Percentiles rank a stretch among this genome's conserved stretches.
phyloP scores from a whole-genome alignment of 1,140 invertebrate genomes.

The Eupeodes corollae region DNA sequence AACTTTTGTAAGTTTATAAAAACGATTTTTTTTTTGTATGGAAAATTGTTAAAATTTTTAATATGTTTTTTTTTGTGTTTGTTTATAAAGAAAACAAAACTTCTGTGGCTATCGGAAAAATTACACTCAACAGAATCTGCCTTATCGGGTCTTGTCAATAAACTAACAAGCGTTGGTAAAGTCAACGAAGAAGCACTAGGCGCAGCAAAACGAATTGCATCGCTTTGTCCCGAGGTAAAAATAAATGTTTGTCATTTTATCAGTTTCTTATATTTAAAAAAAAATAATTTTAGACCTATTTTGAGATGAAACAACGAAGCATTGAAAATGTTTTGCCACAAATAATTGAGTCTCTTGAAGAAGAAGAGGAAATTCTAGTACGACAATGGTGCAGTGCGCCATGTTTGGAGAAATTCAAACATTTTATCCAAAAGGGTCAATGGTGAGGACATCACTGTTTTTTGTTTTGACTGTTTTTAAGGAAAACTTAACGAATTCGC shows the following conservation, averaged over 20 bases:
- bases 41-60: not conserved
- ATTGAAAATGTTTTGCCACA: conserved; percentile 44
- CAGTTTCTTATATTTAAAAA: conserved; percentile 11
- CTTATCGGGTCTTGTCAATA: conserved; percentile 19
- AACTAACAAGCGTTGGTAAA: conserved; percentile 15
- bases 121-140: conserved; percentile 18
- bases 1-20: conserved; percentile 42
- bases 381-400: conserved; percentile 55
- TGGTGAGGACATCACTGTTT: no score
- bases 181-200: conserved; percentile 20
- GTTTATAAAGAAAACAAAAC: conserved; percentile 18
- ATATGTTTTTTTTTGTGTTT: not conserved
- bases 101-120: conserved; percentile 25
- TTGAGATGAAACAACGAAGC: conserved; percentile 44
- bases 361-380: conserved; percentile 46
- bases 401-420: conserved; percentile 42
- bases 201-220: conserved; percentile 26
- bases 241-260: conserved; percentile 18
- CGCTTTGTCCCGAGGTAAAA: conserved; percentile 19
- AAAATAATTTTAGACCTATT: conserved; percentile 17
- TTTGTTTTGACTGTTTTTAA: no score
- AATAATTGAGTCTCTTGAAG: conserved; percentile 45
- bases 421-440: no score
- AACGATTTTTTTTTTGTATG: not conserved
- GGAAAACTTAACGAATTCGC: no score